Base-by-base conservation (phyloP, 2,888 invertebrate genomes). In the Plebejus anna region DNA sequence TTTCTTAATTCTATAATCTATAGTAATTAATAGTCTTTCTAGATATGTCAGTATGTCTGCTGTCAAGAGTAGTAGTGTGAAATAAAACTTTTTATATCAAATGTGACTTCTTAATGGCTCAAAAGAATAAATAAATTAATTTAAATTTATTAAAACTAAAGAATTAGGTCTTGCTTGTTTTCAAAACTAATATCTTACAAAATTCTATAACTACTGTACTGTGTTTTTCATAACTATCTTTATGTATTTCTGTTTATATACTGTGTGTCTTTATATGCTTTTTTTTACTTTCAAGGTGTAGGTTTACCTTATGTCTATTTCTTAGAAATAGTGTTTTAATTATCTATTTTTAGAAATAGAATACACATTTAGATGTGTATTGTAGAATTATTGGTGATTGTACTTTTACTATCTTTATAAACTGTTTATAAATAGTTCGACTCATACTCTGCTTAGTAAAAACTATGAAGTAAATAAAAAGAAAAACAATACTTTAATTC, bases 391-490 rank as follows among this genome's bases (percentile, higher is more conserved):
- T 66, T 42, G 70, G 70, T 70, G 70, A 70, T 70, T 38, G 51
- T 47, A 5, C 5, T 70, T 51, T 61, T 61, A 47, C 42, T 70
- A 32, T 70, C 16, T 51, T 55, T 76, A 36, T n/a, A 70, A 51
- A 71, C 32, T 76, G n/a, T 55, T 36, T 28, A 36, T 70, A 55
- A 70, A 71, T 7, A 70, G 38, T 47, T 76, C 76, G 71, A 57
- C 51, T 76, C 38, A 28, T 71, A 71, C 16, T 57, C 38, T 71
- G 42, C 71, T 36, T 9, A 70, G 4, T 38, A n/a, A 38, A 38
- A 22, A 22, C 5, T 59, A 22, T 59, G 5, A 22, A 22, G 1
- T 22, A 59, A 2, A 7, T 59, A 7, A 22, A 47, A 11, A 47
- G 47, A 47, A 47, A 47, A 7, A 0, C 11, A 47, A 47, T 47